phyloP scores from a whole-genome alignment of 1,140 invertebrate species.

The Platyura marginata region DNA sequence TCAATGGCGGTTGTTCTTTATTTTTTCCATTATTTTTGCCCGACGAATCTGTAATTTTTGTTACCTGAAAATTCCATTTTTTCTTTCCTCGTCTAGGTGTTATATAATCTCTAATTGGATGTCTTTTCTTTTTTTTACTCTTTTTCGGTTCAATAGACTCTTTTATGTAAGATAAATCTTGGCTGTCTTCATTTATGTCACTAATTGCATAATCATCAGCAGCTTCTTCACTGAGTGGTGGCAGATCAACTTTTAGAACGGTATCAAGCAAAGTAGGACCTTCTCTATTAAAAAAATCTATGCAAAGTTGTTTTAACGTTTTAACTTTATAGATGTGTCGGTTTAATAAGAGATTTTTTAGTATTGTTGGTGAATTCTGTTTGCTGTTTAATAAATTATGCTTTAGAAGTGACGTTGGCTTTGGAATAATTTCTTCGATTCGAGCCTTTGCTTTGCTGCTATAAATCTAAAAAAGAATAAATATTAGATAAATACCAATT shows the following conservation, averaged over 20 bases:
- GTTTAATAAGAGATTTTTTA: background rate
- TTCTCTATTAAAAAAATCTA: background rate
- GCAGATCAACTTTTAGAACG: background rate
- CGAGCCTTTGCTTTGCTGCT: no score
- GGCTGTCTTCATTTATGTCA: no score
- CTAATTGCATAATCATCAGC: background rate
- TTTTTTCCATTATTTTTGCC: no score
- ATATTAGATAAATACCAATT: no score
- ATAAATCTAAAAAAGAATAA: no score
- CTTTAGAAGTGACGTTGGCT: no score
- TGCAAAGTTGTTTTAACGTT: background rate
- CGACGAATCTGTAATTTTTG: background rate
- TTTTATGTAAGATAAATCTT: background rate
- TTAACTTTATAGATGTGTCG: background rate
- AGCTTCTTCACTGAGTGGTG: background rate
- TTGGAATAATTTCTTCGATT: no score
- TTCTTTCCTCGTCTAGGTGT: background rate
- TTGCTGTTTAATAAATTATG: no score
- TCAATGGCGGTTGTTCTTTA: no score
- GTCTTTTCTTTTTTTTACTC: background rate
- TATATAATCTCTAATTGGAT: background rate
- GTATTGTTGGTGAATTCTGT: no score
- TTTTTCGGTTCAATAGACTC: background rate
- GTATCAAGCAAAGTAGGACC: background rate
- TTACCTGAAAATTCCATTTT: background rate